These are phyloP conservation scores for Seira ritae DNA, from an alignment of 2,888 invertebrate genomes.

Conservation along the genomic window DNA sequence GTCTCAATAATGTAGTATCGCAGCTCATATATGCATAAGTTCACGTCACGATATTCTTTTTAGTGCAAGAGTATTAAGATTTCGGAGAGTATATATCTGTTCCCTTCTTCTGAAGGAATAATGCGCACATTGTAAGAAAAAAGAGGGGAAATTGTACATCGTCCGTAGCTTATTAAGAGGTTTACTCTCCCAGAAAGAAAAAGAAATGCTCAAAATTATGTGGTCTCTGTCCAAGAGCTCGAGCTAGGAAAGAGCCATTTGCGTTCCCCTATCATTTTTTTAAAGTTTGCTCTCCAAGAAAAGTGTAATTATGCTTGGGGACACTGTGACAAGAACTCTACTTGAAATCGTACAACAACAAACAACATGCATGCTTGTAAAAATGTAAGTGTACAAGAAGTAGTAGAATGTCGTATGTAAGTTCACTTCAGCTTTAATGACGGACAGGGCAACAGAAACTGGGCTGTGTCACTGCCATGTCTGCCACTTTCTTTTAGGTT, in stretches of 20 bases:
- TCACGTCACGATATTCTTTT: background rate
- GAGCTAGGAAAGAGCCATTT: background rate
- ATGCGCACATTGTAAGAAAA: slow-evolving; percentile 22
- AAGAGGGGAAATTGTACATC: slow-evolving; percentile 40
- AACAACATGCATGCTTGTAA: background rate
- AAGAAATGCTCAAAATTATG: slow-evolving; percentile 22
- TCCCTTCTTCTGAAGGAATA: slow-evolving; percentile 29
- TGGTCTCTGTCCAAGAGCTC: slow-evolving; percentile 22
- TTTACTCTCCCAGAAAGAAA: slow-evolving; percentile 62
- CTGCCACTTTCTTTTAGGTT: background rate
- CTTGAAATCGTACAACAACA: background rate
- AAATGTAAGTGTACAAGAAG: background rate
- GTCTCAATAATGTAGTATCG: background rate
- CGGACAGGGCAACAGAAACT: background rate
- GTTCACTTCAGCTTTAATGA: background rate
- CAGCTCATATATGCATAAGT: no score
- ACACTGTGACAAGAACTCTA: background rate
- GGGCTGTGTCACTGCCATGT: background rate
- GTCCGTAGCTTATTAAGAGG: slow-evolving; percentile 59
- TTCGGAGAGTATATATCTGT: slow-evolving; percentile 23
- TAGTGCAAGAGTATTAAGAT: slow-evolving; percentile 13
- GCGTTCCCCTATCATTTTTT: slow-evolving; percentile 4
- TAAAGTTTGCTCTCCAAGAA: background rate
- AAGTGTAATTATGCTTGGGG: slow-evolving; percentile 1
- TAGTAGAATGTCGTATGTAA: background rate